Conservation (phyloP, 2,797 vertebrate genomes). For the Ficedula albicollis region DNA sequence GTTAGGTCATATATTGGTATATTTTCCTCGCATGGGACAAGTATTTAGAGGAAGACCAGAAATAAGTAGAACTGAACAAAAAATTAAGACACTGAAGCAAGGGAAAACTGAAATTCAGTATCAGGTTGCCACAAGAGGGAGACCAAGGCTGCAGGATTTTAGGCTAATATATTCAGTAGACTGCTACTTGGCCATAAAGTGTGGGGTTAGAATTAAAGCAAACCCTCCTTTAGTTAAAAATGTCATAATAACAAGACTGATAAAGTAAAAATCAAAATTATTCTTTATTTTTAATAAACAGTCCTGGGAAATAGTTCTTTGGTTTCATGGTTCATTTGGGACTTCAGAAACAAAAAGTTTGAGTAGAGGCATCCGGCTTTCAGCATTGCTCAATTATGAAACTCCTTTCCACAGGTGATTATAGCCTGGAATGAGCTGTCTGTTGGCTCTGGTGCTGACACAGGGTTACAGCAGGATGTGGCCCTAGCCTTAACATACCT, state of each 20-base stretch:
- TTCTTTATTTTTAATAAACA: not conserved
- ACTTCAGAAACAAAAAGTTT: not conserved
- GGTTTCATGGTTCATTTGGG: not conserved
- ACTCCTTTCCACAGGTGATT: not conserved
- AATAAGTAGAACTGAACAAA: not conserved
- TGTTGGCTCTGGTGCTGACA: not conserved
- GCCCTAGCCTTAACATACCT: not conserved
- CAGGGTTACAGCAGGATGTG: not conserved
- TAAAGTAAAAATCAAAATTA: not conserved
- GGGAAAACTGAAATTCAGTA: not conserved
- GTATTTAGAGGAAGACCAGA: not conserved
- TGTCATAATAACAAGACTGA: not conserved
- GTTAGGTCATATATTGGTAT: not conserved
- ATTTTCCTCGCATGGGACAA: not conserved
- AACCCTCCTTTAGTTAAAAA: not conserved
- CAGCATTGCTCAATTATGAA: not conserved
- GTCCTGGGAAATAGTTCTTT: not conserved
- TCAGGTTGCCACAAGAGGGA: constrained; percentile 52
- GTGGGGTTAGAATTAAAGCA: not conserved
- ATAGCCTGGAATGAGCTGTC: not conserved
- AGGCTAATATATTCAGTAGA: not conserved
- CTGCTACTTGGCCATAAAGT: not conserved
- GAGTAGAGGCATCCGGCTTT: not conserved
- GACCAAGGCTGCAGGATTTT: not conserved
- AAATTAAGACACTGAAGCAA: not conserved